Base-by-base conservation (phyloP, 1,140 invertebrate species). In the Trichoplusia ni region DNA sequence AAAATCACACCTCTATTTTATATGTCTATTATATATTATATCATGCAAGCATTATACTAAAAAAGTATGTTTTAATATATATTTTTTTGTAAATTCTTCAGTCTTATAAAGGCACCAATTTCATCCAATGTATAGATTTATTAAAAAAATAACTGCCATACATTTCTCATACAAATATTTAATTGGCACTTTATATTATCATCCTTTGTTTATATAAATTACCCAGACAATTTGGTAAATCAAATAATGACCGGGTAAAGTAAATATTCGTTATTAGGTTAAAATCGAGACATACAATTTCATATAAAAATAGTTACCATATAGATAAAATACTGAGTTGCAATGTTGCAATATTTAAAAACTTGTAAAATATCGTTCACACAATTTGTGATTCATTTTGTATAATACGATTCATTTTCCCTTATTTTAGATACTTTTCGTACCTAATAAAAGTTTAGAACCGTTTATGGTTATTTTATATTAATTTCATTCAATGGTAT, bases 61-160 rank as follows among this genome's bases (percentile, higher is more conserved):
- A 35, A 46, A 8, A 47, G 18, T 11, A 53, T 18, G 56, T 60
- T 35, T 29, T 0, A 64, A 60, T 65, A 49, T 49, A 18, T 27
- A 29, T 59, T 69, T 33, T 47, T 58, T 59, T 58, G 56, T 46
- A 42, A 64, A 59, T 60, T 40, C 42, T 51, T 84, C 82, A 86
- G 82, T 86, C 84, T 86, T 84, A 61, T 69, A 69, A 84, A 86
- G 82, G 84, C 84, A 84, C 84, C 77, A 65, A 79, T 75, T 71
- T 66, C 16, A 53, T 67, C 42, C 16, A 51, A 71, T 68, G 18
- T 70, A 64, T 61, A 66, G 63, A 29, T 31, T 18, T 64, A 74
- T 9, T 71, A 69, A 69, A 71, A 77, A 81, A 79, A 80, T 80
- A 82, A 71, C 61, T 73, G 73, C 74, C 73, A 21, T 69, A 56